phyloP scores from a whole-genome alignment of 2,797 vertebrate genomes.

The Sebastes minor region DNA sequence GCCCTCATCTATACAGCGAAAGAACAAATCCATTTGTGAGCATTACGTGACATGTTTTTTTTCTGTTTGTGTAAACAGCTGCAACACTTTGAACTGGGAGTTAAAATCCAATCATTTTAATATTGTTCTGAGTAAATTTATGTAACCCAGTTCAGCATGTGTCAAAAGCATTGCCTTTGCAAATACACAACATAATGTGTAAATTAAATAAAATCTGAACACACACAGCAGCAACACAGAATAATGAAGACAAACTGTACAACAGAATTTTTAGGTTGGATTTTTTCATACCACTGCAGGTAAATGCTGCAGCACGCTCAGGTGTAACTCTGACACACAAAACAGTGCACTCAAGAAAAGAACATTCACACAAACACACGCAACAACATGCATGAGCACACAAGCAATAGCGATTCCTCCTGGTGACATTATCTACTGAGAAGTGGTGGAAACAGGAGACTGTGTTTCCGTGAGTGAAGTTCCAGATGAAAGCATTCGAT shows the following conservation, averaged over 20 bases:
- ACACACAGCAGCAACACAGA: neutral
- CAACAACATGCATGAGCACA: conserved; percentile 7
- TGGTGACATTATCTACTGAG: conserved; percentile 26
- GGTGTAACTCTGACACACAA: neutral
- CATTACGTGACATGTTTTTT: neutral
- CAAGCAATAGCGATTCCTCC: conserved; percentile 3
- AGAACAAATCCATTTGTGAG: neutral
- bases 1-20: neutral
- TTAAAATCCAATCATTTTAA: conserved; percentile 11
- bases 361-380: neutral
- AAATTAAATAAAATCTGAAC: neutral
- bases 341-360: neutral
- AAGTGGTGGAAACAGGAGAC: conserved; percentile 17
- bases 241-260: neutral
- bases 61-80: neutral
- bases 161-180: neutral
- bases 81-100: neutral
- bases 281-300: neutral
- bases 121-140: conserved; percentile 3
- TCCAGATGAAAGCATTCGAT: conserved; percentile 33
- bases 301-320: neutral
- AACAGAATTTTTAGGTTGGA: neutral
- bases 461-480: conserved; percentile 5
- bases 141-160: neutral
- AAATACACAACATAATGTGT: neutral